These are phyloP conservation scores for Erinaceus europaeus DNA, from an alignment of 2,113 vertebrate species.

Conservation along the genomic window DNA sequence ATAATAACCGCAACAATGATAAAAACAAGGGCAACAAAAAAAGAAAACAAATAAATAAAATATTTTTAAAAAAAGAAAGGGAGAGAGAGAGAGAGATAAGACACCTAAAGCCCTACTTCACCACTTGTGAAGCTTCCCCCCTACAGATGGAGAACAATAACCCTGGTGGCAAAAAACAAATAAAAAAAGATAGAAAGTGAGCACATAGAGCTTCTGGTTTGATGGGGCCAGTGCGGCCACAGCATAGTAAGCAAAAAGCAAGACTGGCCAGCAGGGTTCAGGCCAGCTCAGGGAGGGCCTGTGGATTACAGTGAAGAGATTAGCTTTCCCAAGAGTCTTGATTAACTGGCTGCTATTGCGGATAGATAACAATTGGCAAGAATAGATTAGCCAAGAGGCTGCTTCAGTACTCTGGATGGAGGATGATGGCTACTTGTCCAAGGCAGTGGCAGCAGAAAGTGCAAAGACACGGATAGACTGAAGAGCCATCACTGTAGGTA, in stretches of 20 bases:
- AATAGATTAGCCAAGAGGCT: not conserved
- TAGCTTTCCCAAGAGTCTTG: not conserved
- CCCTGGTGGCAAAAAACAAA: too few relatives aligned
- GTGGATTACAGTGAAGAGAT: not conserved
- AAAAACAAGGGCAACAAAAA: too few relatives aligned
- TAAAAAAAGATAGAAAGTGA: too few relatives aligned
- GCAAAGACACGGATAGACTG: not conserved
- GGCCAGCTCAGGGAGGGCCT: not conserved
- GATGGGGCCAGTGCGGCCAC: too few relatives aligned
- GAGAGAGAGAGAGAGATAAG: too few relatives aligned
- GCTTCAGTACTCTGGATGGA: not conserved
- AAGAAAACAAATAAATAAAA: too few relatives aligned
- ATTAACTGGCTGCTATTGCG: not conserved
- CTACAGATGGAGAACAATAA: too few relatives aligned
- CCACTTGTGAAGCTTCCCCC: too few relatives aligned
- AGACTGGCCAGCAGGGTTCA: rapidly evolving
- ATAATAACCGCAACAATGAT: too few relatives aligned
- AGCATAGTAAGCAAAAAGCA: not conserved
- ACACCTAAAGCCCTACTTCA: too few relatives aligned
- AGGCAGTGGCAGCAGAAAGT: not conserved
- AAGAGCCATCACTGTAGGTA: not conserved
- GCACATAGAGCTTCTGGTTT: too few relatives aligned
- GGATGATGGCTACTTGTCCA: not conserved
- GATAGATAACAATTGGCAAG: not conserved
- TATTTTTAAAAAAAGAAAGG: too few relatives aligned